Percentiles rank a stretch among this genome's conserved stretches.
phyloP scores from a whole-genome alignment of 2,797 vertebrate species.

The Cygnus olor region DNA sequence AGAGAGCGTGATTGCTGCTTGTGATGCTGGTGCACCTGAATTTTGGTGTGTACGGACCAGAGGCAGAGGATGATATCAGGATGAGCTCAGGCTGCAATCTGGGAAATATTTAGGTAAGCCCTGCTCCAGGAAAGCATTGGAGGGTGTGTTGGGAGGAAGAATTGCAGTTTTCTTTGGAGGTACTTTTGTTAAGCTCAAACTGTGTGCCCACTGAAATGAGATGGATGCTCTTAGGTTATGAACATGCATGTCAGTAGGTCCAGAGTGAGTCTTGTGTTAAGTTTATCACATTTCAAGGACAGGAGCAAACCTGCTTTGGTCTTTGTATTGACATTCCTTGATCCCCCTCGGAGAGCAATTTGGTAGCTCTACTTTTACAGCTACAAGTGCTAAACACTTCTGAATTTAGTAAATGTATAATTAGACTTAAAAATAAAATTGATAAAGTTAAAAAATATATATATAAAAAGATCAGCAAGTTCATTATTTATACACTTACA shows the following conservation, averaged over 20 bases:
- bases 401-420: background rate
- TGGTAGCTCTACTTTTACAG: background rate
- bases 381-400: background rate
- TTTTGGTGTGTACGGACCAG: background rate
- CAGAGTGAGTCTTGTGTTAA: background rate
- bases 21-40: background rate
- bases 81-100: background rate
- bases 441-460: background rate
- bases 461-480: background rate
- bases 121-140: background rate
- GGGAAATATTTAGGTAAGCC: background rate
- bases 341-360: background rate
- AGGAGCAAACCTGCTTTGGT: background rate
- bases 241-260: rapidly evolving
- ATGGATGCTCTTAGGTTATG: background rate
- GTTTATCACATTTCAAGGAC: background rate
- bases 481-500: background rate
- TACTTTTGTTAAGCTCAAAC: background rate
- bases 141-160: background rate
- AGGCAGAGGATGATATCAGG: background rate
- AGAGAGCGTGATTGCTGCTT: background rate
- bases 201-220: rapidly evolving
- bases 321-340: background rate
- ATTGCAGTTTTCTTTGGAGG: background rate
- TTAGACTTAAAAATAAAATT: background rate